Conservation (phyloP, 2,888 invertebrate species). For the Tiphia femorata region DNA sequence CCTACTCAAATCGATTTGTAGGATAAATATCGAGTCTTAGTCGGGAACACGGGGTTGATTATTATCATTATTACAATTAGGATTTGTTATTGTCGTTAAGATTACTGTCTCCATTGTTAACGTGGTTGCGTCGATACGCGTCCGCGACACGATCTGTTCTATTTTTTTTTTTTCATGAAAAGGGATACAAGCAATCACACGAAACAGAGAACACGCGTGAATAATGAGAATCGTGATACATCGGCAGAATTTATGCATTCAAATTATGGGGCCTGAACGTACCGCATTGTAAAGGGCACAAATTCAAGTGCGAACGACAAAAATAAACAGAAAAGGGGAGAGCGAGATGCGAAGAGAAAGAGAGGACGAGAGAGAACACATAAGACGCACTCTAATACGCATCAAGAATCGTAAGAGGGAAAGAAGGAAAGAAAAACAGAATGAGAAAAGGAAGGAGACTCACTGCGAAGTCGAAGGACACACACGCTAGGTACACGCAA, state of each 20-base stretch:
- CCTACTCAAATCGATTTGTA: no score
- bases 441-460: conserved; percentile 14
- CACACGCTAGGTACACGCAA: conserved; percentile 39
- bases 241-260: no score
- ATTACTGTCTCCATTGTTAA: neutral
- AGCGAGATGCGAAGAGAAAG: neutral
- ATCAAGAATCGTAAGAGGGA: neutral
- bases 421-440: neutral
- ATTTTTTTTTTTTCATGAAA: no score
- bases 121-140: no score
- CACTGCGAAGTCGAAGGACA: conserved; percentile 36
- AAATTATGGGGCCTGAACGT: no score
- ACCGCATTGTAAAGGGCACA: no score
- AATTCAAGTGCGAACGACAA: no score
- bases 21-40: no score
- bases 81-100: neutral
- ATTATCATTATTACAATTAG: conserved; percentile 12
- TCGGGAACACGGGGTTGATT: no score
- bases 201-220: neutral
- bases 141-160: no score
- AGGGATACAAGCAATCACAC: neutral
- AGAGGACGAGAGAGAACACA: neutral
- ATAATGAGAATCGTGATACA: neutral
- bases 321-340: neutral
- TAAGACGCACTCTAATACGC: no score